Evolutionary conservation across 2,797 vertebrate species (phyloP).

Genomic region (Heteromormyrus szaboi): DNA sequence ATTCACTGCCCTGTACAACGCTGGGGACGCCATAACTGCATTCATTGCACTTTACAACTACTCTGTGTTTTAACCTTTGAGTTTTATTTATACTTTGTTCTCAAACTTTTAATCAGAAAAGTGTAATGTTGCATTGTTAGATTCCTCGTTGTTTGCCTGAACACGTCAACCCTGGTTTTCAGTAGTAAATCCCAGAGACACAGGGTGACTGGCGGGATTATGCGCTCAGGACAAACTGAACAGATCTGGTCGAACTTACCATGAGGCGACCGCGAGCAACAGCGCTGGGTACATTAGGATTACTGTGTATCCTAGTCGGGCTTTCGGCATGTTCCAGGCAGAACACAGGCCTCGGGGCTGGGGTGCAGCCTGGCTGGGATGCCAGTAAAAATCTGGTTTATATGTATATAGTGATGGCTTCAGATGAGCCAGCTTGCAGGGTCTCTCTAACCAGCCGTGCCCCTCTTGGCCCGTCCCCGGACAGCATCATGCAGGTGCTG

Average conservation of each 20-base stretch:
- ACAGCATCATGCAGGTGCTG: conserved; percentile 92
- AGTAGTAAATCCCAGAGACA: not conserved
- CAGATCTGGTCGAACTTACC: conserved; percentile 53
- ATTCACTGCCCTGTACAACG: conserved; percentile 65
- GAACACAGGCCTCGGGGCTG: not conserved
- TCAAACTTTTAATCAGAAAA: not conserved
- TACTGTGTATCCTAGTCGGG: not conserved
- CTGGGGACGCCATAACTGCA: not conserved
- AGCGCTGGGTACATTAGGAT: conserved; percentile 74
- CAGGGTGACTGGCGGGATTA: not conserved
- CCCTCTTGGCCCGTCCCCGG: not conserved
- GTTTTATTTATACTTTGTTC: not conserved
- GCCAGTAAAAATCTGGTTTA: not conserved
- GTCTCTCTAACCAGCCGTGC: not conserved
- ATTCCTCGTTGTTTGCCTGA: not conserved
- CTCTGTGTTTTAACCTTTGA: not conserved
- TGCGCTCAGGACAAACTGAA: not conserved
- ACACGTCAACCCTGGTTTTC: not conserved
- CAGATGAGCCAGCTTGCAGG: not conserved
- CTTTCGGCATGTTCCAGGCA: not conserved
- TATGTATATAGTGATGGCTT: not conserved
- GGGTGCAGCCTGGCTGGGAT: not conserved
- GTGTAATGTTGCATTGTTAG: not conserved
- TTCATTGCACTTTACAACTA: not conserved
- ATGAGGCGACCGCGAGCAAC: conserved; percentile 83